Evolutionary conservation across 2,797 vertebrate genomes (phyloP).

Genomic region (Crax fasciolata): DNA sequence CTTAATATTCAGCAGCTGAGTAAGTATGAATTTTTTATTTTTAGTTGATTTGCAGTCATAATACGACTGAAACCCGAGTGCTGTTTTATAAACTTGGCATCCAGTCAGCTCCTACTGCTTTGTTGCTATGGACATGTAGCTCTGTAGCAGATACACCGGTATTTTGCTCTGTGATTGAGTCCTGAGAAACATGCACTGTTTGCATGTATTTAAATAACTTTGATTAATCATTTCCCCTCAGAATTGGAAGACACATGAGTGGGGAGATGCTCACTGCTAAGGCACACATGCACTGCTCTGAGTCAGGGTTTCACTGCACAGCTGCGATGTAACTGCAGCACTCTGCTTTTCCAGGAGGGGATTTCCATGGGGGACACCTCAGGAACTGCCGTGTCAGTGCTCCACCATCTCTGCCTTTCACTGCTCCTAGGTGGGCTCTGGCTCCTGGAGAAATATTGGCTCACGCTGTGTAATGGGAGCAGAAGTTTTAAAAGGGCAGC

Average conservation of each 20-base stretch:
- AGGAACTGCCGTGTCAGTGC: not conserved
- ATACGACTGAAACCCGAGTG: not conserved
- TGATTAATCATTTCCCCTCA: not conserved
- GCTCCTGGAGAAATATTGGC: fast-evolving
- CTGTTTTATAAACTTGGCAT: not conserved
- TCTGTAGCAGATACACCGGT: not conserved
- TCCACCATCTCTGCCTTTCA: not conserved
- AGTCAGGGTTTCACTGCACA: slow-evolving; percentile 22
- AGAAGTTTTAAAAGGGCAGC: not conserved
- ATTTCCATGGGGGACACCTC: not conserved
- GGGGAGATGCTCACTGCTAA: not conserved
- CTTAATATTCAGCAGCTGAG: not conserved
- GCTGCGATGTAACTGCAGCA: not conserved
- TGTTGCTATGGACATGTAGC: not conserved
- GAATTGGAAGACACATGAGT: not conserved
- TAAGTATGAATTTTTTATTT: not conserved
- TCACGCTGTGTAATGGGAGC: not conserved
- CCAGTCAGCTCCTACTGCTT: not conserved
- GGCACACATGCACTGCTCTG: fast-evolving
- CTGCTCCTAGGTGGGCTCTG: not conserved
- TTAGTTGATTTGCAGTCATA: not conserved
- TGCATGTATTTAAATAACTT: not conserved
- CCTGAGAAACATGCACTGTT: not conserved
- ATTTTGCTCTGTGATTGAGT: not conserved
- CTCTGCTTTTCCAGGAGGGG: not conserved